Base-by-base conservation (phyloP, 1,140 invertebrate genomes). In the Dendrolimus punctatus region DNA sequence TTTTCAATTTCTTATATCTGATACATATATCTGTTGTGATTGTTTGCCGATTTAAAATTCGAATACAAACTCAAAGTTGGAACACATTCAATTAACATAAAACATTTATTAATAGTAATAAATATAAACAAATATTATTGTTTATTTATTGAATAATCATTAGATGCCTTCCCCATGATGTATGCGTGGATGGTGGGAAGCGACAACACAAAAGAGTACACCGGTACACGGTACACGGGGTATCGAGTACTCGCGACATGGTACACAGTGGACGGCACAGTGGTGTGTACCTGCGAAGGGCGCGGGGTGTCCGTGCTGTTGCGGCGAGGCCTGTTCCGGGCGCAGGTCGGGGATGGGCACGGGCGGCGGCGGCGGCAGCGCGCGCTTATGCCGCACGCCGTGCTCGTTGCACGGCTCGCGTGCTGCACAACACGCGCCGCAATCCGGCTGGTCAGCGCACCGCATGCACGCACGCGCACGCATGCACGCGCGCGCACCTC, bases 291-390 rank as follows among this genome's bases (percentile, higher is more conserved):
- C 86, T 88, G 84, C 73, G 74, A 85, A 82, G 63, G 78, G 81
- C 62, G 64, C 88, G 85, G 90, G 91, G 81, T 78, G 92, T 23
- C 23, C 23, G 23, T 23, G 23, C 23, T 23, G 23, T 90, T 78
- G 89, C 90, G 87, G 85, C 59, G 85, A 45, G 60, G 42, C 84
- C 91, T 7, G 85, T 88, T 92, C 92, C 88, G 92, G 92, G 85
- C 94, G 92, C 84, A 95, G 91, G 90, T 95, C 93, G 84, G 94
- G 94, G 85, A 95, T 95, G 83, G 93, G 91, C 80, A 89, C 90
- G 69, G 91, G 89, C 73, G 88, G 74, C 76, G 92, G 91, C 87
- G 92, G 92, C 75, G 93, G 93, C 80, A 95, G 91, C 81, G 93
- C 91, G 80, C 94, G 91, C 88, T 93, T 92, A 90, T 94, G 93